Base-by-base conservation (phyloP, 2,888 invertebrate species). In the Limnephilus lunatus region DNA sequence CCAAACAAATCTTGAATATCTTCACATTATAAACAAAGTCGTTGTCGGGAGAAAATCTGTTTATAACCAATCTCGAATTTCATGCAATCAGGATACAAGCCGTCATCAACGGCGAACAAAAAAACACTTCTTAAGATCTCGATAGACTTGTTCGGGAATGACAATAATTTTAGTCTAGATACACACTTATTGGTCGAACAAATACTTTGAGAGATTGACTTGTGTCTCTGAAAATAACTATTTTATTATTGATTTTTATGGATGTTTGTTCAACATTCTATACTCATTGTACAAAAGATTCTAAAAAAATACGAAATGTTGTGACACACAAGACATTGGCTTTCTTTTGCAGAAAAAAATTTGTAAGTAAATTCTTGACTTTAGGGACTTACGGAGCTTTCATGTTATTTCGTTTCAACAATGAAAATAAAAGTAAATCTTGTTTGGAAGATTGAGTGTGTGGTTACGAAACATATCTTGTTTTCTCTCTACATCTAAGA, bases 21-120 rank as follows among this genome's bases (percentile, higher is more conserved):
- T 68, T 25, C 68, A 25, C 2, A 68, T 9, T 68, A 68, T 9
- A 68, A 68, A 68, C 68, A 68, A n/a, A 9, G n/a, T 68, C 68
- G 68, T n/a, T 68, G 25, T n/a, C 68, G 25, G 9, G 25, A n/a
- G 68, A 68, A 68, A n/a, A 25, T 68, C 68, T 68, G 25, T 68
- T 68, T 68, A 68, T n/a, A 68, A 68, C 68, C 68, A 68, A 68
- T 68, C 68, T 68, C 68, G n/a, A 68, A n/a, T 68, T n/a, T 68
- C 68, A n/a, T 25, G 25, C 68, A 68, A 68, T 68, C 9, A 68
- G 68, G 68, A 68, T 68, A 68, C 68, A 68, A 68, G 68, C 25
- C 68, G 7, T 68, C 68, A 68, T 68, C 25, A 68, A 68, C 68
- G n/a, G 68, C 68, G 25, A 68, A 68, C 68, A 68, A 68, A 68